phyloP scores from a whole-genome alignment of 2,113 vertebrate species.

The Tetrao urogallus region DNA sequence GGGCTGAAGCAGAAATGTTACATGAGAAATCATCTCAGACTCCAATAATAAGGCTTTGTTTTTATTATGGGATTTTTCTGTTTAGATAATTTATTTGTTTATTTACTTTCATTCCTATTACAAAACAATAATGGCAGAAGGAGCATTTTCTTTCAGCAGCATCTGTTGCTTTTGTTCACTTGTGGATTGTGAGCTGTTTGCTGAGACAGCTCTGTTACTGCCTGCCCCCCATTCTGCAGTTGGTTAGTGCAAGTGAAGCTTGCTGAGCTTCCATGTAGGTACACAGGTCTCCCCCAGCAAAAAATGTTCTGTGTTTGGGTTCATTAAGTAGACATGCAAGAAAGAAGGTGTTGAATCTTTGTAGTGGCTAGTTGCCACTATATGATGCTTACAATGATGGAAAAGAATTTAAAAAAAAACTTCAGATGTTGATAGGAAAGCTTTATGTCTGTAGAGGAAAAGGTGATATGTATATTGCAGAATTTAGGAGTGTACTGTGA shows the following conservation, averaged over 20 bases:
- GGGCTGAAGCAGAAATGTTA: neutral
- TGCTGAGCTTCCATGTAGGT: neutral
- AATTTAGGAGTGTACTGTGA: neutral
- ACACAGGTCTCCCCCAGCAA: neutral
- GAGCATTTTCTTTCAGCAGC: neutral
- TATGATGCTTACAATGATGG: neutral
- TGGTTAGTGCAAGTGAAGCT: accelerated
- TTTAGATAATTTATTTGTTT: neutral
- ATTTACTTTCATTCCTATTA: neutral
- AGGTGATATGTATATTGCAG: neutral
- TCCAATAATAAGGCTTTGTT: neutral
- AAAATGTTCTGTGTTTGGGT: neutral
- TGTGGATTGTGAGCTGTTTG: neutral
- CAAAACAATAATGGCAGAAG: neutral
- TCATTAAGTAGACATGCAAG: neutral
- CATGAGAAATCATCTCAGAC: neutral
- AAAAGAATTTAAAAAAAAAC: neutral
- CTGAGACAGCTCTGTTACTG: neutral
- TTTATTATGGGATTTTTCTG: neutral
- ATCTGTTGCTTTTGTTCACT: neutral
- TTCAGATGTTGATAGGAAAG: neutral
- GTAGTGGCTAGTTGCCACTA: neutral
- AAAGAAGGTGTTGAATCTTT: neutral
- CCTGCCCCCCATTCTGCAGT: neutral
- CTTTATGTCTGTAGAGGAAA: neutral